Base-by-base conservation (phyloP, 2,888 invertebrate genomes). In the Alloplasta piceator region DNA sequence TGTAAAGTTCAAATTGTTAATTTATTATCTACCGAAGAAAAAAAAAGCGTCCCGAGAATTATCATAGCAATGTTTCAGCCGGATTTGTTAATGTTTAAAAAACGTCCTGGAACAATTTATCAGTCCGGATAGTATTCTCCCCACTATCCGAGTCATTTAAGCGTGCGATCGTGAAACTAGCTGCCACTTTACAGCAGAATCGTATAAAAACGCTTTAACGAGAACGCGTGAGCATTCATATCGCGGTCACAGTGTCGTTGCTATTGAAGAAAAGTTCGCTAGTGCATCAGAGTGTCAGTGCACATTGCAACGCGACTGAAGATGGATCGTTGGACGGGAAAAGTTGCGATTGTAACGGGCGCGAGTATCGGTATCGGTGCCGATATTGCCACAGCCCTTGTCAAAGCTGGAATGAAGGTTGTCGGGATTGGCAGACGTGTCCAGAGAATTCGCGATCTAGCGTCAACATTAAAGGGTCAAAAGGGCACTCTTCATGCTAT, bases 331-430 rank as follows among this genome's bases (percentile, higher is more conserved):
- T 95, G 95, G 95, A 85, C 85, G 6, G 94, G 94, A 82, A 94
- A 94, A 86, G 93, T 94, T 0, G 95, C 95, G 0, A 93, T 95
- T 36, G 94, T 95, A 43, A 95, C 95, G 0, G 95, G 95, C 0
- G 95, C 95, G 10, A 95, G 95, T 87, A 91, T 93, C 0, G 95
- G 95, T 1, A 95, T 95, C 68, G 95, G 94, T 14, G 93, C 92
- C 0, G 93, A 92, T 5, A 92, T 93, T 14, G 89, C 91, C 0
- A 86, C 89, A 82, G 91, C 92, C 61, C 89, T 94, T n/a, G 92
- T 93, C 0, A 89, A 92, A 55, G 88, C 92, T 3, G 95, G 94
- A 0, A 83, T 95, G 74, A 92, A 91, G 55, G 95, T 95, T 0
- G 93, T 94, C 0, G 94, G 93, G 0, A 89, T 94, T 82, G 94